Percentiles rank a stretch among this genome's conserved stretches.
phyloP scores from a whole-genome alignment of 2,113 vertebrate genomes.

The Gila orcuttii region DNA sequence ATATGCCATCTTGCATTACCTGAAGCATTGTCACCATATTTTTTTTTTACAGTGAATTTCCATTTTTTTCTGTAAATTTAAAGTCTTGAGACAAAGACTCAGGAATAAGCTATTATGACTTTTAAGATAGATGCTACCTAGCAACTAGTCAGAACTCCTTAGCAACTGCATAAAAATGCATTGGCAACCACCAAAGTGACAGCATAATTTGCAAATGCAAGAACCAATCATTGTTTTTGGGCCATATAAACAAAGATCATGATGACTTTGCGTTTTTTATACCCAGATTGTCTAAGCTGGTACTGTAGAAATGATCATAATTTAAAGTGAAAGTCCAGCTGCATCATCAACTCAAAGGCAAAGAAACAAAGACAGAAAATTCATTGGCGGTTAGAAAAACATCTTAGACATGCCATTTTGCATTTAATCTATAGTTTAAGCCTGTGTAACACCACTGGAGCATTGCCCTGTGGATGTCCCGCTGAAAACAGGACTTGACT shows the following conservation, averaged over 20 bases:
- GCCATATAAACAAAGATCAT: neutral
- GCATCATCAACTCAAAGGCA: conserved; percentile 8
- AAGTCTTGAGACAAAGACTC: neutral
- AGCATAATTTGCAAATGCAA: neutral
- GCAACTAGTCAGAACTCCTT: neutral
- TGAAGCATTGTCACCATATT: neutral
- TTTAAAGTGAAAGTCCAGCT: conserved; percentile 5
- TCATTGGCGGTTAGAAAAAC: conserved; percentile 40
- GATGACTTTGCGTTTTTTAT: neutral
- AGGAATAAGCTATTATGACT: neutral
- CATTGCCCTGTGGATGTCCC: conserved; percentile 9
- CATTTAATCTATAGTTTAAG: conserved; percentile 39
- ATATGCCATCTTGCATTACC: neutral
- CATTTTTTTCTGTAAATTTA: neutral
- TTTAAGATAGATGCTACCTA: neutral
- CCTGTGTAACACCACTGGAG: conserved; percentile 4
- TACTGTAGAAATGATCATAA: conserved; percentile 1
- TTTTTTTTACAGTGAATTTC: neutral
- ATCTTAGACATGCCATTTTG: conserved; percentile 17
- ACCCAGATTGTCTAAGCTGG: neutral
- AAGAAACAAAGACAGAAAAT: neutral
- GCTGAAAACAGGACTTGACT: conserved; percentile 57
- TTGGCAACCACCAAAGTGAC: neutral
- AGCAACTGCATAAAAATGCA: neutral
- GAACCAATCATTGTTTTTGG: neutral